Evolutionary conservation across 2,797 vertebrate genomes (phyloP).

Genomic region (Discoglossus pictus): DNA sequence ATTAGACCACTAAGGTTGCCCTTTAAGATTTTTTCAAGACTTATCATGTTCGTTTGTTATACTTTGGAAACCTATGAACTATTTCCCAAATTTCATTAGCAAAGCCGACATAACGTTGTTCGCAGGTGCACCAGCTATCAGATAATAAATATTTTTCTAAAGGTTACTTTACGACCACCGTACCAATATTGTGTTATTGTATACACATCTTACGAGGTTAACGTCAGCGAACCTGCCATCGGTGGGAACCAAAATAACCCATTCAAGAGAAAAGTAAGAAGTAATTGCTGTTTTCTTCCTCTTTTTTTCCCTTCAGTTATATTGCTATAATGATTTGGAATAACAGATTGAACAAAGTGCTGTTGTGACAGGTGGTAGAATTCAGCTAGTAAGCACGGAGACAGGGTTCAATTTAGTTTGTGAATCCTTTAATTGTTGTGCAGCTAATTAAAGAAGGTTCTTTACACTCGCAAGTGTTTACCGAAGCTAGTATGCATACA

Average conservation of each 20-base stretch:
- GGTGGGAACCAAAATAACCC: slow-evolving; percentile 95
- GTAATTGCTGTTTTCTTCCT: slow-evolving; percentile 98
- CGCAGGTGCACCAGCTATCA: no score
- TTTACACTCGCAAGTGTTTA: slow-evolving; percentile 92
- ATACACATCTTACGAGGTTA: slow-evolving; percentile 82
- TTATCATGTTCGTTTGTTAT: no score
- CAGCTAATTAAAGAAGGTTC: slow-evolving; percentile 97
- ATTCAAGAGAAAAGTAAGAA: slow-evolving; percentile 96
- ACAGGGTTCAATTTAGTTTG: slow-evolving; percentile 99
- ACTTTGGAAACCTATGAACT: no score
- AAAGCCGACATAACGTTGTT: slow-evolving; percentile 22
- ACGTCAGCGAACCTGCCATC: slow-evolving; percentile 90
- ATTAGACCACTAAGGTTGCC: no score
- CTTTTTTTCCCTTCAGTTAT: slow-evolving; percentile 79
- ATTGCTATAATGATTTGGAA: slow-evolving; percentile 95
- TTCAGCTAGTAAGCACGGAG: slow-evolving; percentile 95
- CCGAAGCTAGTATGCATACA: slow-evolving; percentile 87
- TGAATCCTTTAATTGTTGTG: slow-evolving; percentile 99
- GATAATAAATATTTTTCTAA: slow-evolving; percentile 61
- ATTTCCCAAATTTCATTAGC: no score
- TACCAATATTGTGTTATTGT: slow-evolving; percentile 73
- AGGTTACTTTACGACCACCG: slow-evolving; percentile 65
- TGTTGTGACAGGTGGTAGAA: slow-evolving; percentile 99
- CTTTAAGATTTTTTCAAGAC: no score
- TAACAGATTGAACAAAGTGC: slow-evolving; percentile 94